These are phyloP conservation scores for Pachyramphus minor DNA, from an alignment of 2,113 vertebrate species.

Conservation along the genomic window DNA sequence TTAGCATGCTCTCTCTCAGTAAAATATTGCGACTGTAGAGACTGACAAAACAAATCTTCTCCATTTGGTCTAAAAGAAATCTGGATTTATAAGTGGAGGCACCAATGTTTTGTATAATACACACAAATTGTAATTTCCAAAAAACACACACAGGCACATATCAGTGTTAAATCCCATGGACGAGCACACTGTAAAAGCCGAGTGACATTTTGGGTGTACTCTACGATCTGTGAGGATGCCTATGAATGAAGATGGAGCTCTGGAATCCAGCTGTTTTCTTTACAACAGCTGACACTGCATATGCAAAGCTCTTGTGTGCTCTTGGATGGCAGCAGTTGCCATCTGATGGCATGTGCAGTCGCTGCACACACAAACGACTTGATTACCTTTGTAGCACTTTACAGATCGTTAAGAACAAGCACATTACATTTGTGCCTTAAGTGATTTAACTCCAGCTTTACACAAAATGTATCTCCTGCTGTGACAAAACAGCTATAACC, in stretches of 20 bases:
- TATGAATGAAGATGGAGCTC: not conserved
- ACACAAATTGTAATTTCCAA: not conserved
- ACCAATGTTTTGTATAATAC: not conserved
- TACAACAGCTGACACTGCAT: not conserved
- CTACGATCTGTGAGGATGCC: accelerated
- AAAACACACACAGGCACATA: not conserved
- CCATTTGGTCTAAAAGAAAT: not conserved
- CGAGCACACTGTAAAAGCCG: accelerated
- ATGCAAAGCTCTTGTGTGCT: not conserved
- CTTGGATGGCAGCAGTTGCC: not conserved
- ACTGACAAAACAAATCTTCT: not conserved
- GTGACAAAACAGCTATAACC: not conserved
- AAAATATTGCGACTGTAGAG: not conserved
- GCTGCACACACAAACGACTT: not conserved
- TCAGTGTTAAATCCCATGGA: not conserved
- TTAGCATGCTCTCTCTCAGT: not conserved
- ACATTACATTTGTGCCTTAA: not conserved
- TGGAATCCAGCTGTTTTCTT: not conserved
- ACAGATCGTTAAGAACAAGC: not conserved
- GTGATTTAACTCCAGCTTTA: not conserved
- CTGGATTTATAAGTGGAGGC: not conserved
- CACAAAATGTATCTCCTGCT: not conserved
- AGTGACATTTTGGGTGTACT: not conserved
- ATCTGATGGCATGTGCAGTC: not conserved
- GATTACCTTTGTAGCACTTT: not conserved